These are phyloP conservation scores for Oscheius sp. DNA, from an alignment of 2,888 invertebrate genomes.

Conservation along the genomic window DNA sequence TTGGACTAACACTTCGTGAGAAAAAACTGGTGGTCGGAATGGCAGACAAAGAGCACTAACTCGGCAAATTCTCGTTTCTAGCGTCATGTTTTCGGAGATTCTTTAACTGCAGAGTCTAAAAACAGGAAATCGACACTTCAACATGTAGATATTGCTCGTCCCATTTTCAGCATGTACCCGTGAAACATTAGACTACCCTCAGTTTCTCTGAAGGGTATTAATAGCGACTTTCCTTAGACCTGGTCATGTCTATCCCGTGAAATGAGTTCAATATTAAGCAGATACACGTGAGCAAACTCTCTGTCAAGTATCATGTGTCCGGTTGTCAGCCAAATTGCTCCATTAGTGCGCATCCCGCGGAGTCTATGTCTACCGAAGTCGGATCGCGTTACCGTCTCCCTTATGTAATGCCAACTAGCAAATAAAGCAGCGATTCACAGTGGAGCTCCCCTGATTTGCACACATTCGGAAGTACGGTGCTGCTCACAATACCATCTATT, in stretches of 20 bases:
- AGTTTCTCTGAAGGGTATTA: background rate
- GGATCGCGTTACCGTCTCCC: constrained; percentile 37
- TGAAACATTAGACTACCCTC: background rate
- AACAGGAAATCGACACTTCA: no score
- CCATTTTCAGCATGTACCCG: no score
- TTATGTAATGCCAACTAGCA: constrained; percentile 35
- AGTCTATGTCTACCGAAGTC: constrained; percentile 30
- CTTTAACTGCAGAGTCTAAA: no score
- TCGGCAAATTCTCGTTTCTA: no score
- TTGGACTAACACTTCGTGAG: constrained; percentile 8
- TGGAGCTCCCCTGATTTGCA: constrained; percentile 1
- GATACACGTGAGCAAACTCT: constrained; percentile 26
- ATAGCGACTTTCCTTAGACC: background rate
- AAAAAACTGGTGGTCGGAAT: constrained; percentile 18
- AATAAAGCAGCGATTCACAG: constrained; percentile 31
- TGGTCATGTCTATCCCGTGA: constrained; percentile 2
- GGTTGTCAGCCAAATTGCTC: constrained; percentile 34
- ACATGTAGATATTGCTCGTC: no score
- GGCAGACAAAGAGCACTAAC: no score
- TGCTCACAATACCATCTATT: constrained; percentile 2
- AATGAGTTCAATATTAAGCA: background rate
- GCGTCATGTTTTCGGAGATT: no score
- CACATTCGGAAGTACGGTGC: constrained; percentile 6
- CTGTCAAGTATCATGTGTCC: constrained; percentile 34
- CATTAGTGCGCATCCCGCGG: constrained; percentile 38